Base-by-base conservation (phyloP, 2,113 vertebrate species). In the Rhynchopsitta pachyrhyncha region DNA sequence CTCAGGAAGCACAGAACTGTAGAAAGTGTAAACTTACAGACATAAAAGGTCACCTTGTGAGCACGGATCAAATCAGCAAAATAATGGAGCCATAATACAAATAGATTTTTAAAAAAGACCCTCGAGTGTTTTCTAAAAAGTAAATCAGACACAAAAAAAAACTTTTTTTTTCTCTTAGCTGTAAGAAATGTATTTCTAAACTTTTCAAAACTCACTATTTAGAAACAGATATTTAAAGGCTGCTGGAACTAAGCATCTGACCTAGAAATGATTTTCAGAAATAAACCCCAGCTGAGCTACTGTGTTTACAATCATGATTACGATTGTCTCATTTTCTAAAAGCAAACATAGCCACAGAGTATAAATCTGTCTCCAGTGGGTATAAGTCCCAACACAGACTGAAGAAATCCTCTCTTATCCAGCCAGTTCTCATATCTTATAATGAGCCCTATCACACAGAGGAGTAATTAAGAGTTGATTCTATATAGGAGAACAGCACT, bases 191-290 rank as follows among this genome's bases (percentile, higher is more conserved):
- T 31, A 86, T 84, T 24, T 46, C 46, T 55, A 88, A 92, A 82
- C 52, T 67, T 91, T 74, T 75, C 13, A 73, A 88, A 95, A 83
- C 50, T 85, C 44, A 31, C 28, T 93, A 46, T 82, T 92, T 71
- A 83, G 79, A 86, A 90, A 89, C 28, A 76, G 60, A 47, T 42
- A 90, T 57, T 87, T 81, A 91, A 92, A 93, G 75, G 46, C 69
- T 88, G 92, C 57, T 67, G 82, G 84, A 91, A 68, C 92, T 88
- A 96, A 90, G 90, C 57, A 90, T 92, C 67, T 96, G 93, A 96
- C 96, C 96, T 97, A 95, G 83, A 97, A 96, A 95, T 92, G 83
- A 94, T 97, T 96, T 97, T 96, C 95, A 95, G 75, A 92, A 86
- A 55, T 52, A 93, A 92, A 88, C 59, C 94, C 81, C 95, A 95